Evolutionary conservation across 1,140 invertebrate genomes (phyloP).

Genomic region (Heliothis virescens): DNA sequence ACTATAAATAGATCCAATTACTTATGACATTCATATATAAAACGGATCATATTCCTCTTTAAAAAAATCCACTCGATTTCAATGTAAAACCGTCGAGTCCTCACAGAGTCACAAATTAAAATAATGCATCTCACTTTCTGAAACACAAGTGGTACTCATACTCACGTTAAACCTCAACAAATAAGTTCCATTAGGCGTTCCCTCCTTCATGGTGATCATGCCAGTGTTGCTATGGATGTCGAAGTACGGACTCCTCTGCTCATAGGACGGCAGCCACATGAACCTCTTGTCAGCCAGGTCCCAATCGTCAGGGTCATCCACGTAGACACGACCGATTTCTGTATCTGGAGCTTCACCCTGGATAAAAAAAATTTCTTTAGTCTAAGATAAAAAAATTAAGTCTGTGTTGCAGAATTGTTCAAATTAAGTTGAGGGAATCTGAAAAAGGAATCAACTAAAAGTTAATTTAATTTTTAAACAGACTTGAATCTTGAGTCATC

Average conservation of each 20-base stretch:
- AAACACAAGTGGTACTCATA: slow-evolving; percentile 44
- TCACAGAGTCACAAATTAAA: too few species aligned
- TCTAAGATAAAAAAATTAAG: background rate
- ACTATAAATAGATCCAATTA: too few species aligned
- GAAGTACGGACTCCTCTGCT: slow-evolving; percentile 88
- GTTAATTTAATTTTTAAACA: too few species aligned
- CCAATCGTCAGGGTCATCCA: slow-evolving; percentile 97
- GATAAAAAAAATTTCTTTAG: slow-evolving; percentile 60
- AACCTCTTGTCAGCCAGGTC: slow-evolving; percentile 96
- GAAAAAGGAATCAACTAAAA: too few species aligned
- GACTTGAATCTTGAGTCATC: too few species aligned
- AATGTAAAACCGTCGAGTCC: too few species aligned
- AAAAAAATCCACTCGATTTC: too few species aligned
- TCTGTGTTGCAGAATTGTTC: too few species aligned
- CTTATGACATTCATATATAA: too few species aligned
- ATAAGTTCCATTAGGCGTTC: slow-evolving; percentile 90
- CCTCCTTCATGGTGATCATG: slow-evolving; percentile 93
- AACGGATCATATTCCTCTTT: too few species aligned
- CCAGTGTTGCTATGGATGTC: slow-evolving; percentile 90
- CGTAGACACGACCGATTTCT: slow-evolving; percentile 95
- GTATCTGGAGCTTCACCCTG: slow-evolving; percentile 90
- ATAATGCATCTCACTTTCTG: too few species aligned
- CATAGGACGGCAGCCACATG: slow-evolving; percentile 87
- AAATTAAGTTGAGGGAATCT: too few species aligned
- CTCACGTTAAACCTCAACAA: slow-evolving; percentile 90